Evolutionary conservation across 2,888 invertebrate species (phyloP), one percentile per base, ranked within the genome.

Genomic region (Drosophila leonis): DNA sequence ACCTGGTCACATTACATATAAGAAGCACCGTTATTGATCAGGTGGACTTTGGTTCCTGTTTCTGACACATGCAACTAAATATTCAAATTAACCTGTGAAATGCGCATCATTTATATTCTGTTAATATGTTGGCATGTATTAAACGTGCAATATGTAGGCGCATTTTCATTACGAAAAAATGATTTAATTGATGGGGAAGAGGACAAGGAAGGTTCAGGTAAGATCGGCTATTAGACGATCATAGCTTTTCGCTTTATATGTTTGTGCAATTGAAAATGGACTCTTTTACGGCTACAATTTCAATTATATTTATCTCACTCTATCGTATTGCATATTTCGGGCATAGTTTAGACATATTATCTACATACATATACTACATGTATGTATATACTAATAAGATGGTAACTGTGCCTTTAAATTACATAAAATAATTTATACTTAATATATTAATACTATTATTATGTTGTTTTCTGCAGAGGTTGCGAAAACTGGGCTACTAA

Each of bases 111-210:
- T 12, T 60, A 4, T 49, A 2, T 66, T 56, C 49, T 70, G 7
- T 49, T 67, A 0, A 20, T 82, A 9, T 68, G 37, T 42, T 85
- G 39, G 37, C 54, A 68, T 20, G 6, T 80, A 12, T n/a, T 76
- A 35, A 0, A 71, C 31, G 39, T 73, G 29, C 13, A 37, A 42
- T 18, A 41, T 33, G 56, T 56, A 9, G 29, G 33, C 7, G 67
- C 81, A 8, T 83, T 73, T 73, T 72, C 84, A 1, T 56, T 80
- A 18, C 69, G 87, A 0, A 65, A 88, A 37, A 84, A 83, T 56
- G 73, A 83, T 52, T 33, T 72, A 1, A 35, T 75, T 44, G n/a
- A 1, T 20, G 9, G 10, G 0, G 46, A 64, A 41, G n/a, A 62
- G 10, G 24, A 71, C 3, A 44, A 60, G 20, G 42, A 42, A 7